Percentiles rank a stretch among this genome's conserved stretches.
These are phyloP conservation scores for Musca vetustissima DNA, from an alignment of 1,140 invertebrate genomes.

Conservation along the genomic window DNA sequence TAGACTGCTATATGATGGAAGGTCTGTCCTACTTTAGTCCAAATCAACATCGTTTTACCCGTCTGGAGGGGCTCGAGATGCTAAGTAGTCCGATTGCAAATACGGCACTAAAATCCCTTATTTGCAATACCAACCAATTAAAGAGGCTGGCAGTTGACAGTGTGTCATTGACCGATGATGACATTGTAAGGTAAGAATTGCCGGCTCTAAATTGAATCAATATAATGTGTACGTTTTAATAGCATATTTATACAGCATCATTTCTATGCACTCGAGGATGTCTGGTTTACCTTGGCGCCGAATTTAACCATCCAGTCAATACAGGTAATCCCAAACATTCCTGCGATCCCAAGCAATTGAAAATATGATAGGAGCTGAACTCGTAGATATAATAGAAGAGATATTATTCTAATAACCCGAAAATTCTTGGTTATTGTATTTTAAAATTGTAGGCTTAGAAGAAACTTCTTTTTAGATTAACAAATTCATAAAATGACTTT, in stretches of 20 bases:
- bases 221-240: conserved; percentile 35
- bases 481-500: too few relatives aligned
- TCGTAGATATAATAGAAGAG: too few relatives aligned
- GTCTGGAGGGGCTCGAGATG: conserved; percentile 65
- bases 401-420: too few relatives aligned
- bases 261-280: conserved; percentile 62
- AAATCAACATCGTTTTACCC: conserved; percentile 61
- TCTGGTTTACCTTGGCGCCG: conserved; percentile 67
- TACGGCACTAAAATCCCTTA: conserved; percentile 61
- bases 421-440: too few relatives aligned
- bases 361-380: too few relatives aligned
- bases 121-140: conserved; percentile 61
- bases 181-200: conserved; percentile 60
- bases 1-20: conserved; percentile 66
- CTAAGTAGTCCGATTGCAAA: conserved; percentile 62
- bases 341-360: too few relatives aligned
- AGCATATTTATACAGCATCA: conserved; percentile 61
- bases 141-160: conserved; percentile 63
- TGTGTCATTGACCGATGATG: conserved; percentile 58
- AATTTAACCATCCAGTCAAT: conserved; percentile 62
- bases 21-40: conserved; percentile 59
- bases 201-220: neutral
- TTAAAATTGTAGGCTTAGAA: too few relatives aligned
- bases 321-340: conserved; percentile 59
- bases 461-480: too few relatives aligned